Evolutionary conservation across 2,113 vertebrate genomes (phyloP), one percentile per base, ranked within the genome.

Genomic region (Aphyosemion australe): DNA sequence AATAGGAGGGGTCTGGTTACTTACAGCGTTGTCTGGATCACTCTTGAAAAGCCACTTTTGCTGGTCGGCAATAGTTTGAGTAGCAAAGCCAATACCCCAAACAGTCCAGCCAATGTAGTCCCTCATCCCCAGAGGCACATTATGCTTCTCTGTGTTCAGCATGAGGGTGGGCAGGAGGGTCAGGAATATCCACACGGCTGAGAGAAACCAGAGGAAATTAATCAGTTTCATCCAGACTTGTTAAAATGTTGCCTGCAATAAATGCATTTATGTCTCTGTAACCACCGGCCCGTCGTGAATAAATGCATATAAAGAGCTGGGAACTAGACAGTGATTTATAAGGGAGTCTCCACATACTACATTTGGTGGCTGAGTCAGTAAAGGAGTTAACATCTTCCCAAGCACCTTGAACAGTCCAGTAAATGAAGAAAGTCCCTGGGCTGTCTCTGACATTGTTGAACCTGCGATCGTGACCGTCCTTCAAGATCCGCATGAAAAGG

Each of bases 401-500:
- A 61, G 84, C 87, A 94, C 93, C 92, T 93, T 94, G 93, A 76
- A 94, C n/a, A 57, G 84, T 94, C 93, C 92, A 94, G 41, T 93
- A 93, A 2, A 94, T 74, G 58, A 94, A 93, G 84, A 94, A 94
- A 32, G 79, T 84, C 80, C 89, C 88, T 18, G 92, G 91, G 69
- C 83, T 90, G 61, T 92, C 87, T 84, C 90, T 91, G 79, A 94
- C 90, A 50, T 87, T 80, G 88, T 92, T 87, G 51, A 95, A 94
- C 69, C 92, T 85, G 80, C 87, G 90, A 75, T 94, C 92, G 2
- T 90, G 88, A 19, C 93, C 92, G 68, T 93, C 92, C 79, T 91
- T 92, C 76, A 94, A 72, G 82, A 95, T 91, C 68, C 93, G 86
- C 76, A 92, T 59, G 79, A 95, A 93, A 61, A 94, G 91, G 87